Base-by-base conservation (phyloP, 2,888 invertebrate genomes). In the Hydrotaea diabolus region DNA sequence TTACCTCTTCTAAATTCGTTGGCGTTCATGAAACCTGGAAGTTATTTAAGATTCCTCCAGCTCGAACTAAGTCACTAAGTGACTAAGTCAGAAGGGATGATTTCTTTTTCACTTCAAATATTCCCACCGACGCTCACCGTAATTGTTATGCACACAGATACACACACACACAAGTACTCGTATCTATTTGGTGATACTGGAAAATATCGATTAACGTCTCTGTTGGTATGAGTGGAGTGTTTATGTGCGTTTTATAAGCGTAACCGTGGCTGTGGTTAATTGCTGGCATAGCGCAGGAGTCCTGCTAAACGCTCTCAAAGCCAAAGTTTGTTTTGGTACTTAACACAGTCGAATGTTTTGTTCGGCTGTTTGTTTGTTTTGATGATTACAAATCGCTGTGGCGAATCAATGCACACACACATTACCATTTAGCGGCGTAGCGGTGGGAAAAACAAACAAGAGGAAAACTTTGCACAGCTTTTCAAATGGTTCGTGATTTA, bases 301-400 rank as follows among this genome's bases (percentile, higher is more conserved):
- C 31, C 31, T 31, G 31, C 31, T 31, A 31, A 31, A 31, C 87
- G 86, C 76, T n/a, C 74, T 76, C 73, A 26, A 1, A 19, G 57
- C 73, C 31, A 39, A 36, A 62, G 17, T 43, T 46, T 55, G 57
- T 71, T 46, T 17, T 17, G 31, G 46, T 26, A 64, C 59, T 59
- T 62, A 62, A 76, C 39, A 21, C 64, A 62, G 3, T 49, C 59
- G 73, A 36, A 46, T 57, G n/a, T 46, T 85, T 86, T 82, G 64
- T 80, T 77, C 74, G 80, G 86, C 83, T 87, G 87, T 88, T 87
- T 89, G 87, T 90, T 89, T 89, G 86, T 89, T 89, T 89, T 89
- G 88, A 89, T 89, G 87, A 86, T 89, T 87, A 86, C 86, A 86
- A 88, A 88, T 88, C 57, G 39, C 87, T 88, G 88, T 86, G 86